Evolutionary conservation across 1,140 invertebrate genomes (phyloP).

Genomic region (Trichoplusia ni): DNA sequence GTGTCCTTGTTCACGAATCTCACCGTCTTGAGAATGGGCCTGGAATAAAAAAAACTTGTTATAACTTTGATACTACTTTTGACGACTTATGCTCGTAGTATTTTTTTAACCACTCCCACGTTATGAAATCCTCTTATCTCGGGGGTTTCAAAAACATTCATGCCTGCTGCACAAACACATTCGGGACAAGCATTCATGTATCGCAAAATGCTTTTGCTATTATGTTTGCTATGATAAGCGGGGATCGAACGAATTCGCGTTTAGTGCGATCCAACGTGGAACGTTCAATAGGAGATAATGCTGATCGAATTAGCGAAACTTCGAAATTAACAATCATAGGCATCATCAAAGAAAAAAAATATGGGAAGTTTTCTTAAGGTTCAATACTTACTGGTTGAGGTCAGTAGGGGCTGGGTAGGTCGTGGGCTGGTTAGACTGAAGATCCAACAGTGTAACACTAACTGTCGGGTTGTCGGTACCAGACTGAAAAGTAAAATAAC

Average conservation of each 20-base stretch:
- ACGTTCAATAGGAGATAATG: too few relatives aligned
- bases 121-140: too few relatives aligned
- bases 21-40: conserved; percentile 72
- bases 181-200: too few relatives aligned
- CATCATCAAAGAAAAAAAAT: background rate
- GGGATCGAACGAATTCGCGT: too few relatives aligned
- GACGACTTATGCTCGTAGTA: too few relatives aligned
- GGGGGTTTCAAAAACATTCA: background rate
- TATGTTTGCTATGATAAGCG: too few relatives aligned
- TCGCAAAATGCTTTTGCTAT: too few relatives aligned
- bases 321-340: background rate
- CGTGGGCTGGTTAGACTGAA: conserved; percentile 26
- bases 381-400: conserved; percentile 59
- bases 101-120: too few relatives aligned
- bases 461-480: conserved; percentile 69
- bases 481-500: conserved; percentile 53
- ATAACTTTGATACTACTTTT: too few relatives aligned
- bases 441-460: conserved; percentile 55
- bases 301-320: too few relatives aligned
- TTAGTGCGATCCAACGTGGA: too few relatives aligned
- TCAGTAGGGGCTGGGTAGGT: conserved; percentile 50
- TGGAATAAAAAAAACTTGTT: conserved; percentile 40
- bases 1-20: conserved; percentile 61
- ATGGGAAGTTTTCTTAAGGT: background rate
- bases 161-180: too few relatives aligned